Evolutionary conservation across 2,888 invertebrate species (phyloP), one percentile per base, ranked within the genome.

Genomic region (Balanococcus diminutus): DNA sequence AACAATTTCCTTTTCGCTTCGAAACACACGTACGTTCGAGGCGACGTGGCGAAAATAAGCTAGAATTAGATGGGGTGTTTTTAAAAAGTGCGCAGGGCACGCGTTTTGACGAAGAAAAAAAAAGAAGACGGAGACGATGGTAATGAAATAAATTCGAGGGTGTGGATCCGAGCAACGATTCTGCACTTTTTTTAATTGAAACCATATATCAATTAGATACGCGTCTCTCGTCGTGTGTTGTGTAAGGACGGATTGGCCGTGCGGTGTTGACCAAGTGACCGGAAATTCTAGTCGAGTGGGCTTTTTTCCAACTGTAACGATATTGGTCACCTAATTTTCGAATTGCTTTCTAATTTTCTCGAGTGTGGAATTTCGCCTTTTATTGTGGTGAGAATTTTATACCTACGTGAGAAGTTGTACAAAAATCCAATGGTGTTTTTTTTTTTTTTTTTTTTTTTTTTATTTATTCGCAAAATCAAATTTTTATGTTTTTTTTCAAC

Each of bases 1-100:
- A 67, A 67, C 61, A 67, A 67, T 67, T 67, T 67, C 28, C 61
- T 67, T 51, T 19, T 19, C 61, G 61, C 11, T 67, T 67, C 61
- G 61, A 28, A 4, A 67, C 61, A 19, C 51, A 51, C 51, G 19
- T 19, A 5, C 51, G n/a, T n/a, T n/a, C n/a, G n/a, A n/a, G n/a
- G n/a, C n/a, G n/a, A n/a, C n/a, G n/a, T n/a, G n/a, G 19, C n/a
- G 6, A 5, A 51, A 51, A 51, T 19, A 51, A n/a, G 51, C 19
- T 51, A 1, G 9, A 51, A 51, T 51, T 51, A 51, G 51, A 51
- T 51, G 19, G 51, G 51, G 51, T 51, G n/a, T 51, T 4, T 3
- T 51, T 3, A 9, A 51, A 51, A 19, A 2, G 19, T 19, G n/a
- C 51, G 1, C 19, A 19, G 19, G 19, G 51, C 3, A 3, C 19